Conservation (phyloP, 2,888 invertebrate genomes). For the Himalopsyche tibetana region DNA sequence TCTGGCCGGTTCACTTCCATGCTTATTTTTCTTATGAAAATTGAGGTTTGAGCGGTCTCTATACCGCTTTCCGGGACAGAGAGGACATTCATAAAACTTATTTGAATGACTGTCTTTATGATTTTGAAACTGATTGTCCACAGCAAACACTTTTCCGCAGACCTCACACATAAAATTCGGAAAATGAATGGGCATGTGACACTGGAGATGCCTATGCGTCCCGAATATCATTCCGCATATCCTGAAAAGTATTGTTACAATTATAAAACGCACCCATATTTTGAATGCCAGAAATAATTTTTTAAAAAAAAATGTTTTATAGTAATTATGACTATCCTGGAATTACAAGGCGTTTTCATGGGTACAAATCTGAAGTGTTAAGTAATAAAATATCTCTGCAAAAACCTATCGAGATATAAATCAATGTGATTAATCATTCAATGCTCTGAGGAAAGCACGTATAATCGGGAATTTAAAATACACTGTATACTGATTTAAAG, state of each 20-base stretch:
- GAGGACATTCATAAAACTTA: background rate
- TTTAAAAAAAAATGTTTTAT: too few relatives aligned
- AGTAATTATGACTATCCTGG: too few relatives aligned
- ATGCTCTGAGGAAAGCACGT: too few relatives aligned
- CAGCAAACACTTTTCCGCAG: background rate
- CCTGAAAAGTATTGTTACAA: background rate
- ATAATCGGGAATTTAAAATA: too few relatives aligned
- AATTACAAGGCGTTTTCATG: too few relatives aligned
- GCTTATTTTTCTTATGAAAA: background rate
- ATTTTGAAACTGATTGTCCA: background rate
- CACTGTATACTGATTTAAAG: too few relatives aligned
- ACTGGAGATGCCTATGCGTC: constrained; percentile 9
- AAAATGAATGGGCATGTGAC: background rate
- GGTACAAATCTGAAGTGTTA: too few relatives aligned
- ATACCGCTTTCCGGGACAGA: background rate
- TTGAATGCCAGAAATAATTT: too few relatives aligned
- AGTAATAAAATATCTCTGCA: too few relatives aligned
- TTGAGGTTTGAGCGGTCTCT: background rate
- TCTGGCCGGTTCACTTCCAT: background rate
- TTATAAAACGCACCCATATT: too few relatives aligned
- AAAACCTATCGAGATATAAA: too few relatives aligned
- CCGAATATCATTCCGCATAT: background rate
- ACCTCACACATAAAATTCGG: background rate
- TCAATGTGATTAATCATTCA: too few relatives aligned
- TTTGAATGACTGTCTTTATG: background rate